Base-by-base conservation (phyloP, 2,113 vertebrate species). In the Tonatia bakeri region DNA sequence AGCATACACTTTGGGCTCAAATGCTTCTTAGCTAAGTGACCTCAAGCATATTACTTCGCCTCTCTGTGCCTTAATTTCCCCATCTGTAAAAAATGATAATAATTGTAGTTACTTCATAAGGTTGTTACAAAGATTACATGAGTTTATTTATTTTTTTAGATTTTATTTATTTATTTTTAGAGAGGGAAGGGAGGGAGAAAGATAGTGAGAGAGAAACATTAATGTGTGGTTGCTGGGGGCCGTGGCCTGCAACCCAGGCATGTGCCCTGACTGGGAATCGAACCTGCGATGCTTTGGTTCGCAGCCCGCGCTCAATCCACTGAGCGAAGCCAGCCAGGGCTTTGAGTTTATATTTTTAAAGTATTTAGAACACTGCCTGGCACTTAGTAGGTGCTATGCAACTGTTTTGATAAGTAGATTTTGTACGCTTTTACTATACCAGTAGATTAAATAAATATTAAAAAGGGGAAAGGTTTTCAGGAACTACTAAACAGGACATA, bases 361-460 rank as follows among this genome's bases (percentile, higher is more conserved):
- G 17, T 36, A 61, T 40, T 80, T 52, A 81, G 20, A 92, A 76
- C 14, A 84, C 72, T 77, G 7, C 19, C 75, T 92, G 22, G 31
- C 43, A 92, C 7, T 80, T 96, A 77, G 12, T 90, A 92, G 87
- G 11, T 87, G 24, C 1, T 24, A 84, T 54, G 2, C 14, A 95
- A 65, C 26, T 70, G 36, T 87, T 92, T 72, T 81, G 67, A 88
- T 33, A 86, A 90, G 84, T 31, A 80, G 59, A 94, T 72, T 72
- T 69, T 61, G 11, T 61, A 70, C 86, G n/a, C 14, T 85, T 95
- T 82, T 84, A 87, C 11, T 94, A 91, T 75, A 79, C 9, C 47
- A 70, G 40, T 14, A 89, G 70, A 90, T 82, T 15, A 90, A 97
- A 90, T 65, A 93, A 94, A 52, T 90, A 87, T 67, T 15, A 95